Evolutionary conservation across 53 echinoderm and acorn worm genomes (phyloP).

Genomic region (Temnopleurus reevesii): DNA sequence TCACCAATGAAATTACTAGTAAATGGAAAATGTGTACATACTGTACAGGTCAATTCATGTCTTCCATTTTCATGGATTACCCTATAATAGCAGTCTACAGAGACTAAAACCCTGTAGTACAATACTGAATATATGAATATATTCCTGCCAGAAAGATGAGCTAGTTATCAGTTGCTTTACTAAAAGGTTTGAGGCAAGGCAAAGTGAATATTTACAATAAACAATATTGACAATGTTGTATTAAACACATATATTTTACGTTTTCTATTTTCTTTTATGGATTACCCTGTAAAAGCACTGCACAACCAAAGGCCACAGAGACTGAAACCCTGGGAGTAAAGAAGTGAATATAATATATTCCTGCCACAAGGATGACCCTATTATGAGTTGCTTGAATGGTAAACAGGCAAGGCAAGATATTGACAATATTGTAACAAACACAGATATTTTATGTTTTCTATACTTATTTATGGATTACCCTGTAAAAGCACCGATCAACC

Average conservation of each 20-base stretch:
- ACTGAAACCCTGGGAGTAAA: no score
- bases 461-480: not conserved
- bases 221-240: no score
- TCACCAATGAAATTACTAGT: no score
- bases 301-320: not conserved
- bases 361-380: not conserved
- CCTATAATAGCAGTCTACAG: not conserved
- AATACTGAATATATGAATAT: slow-evolving; percentile 20
- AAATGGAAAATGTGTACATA: no score
- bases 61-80: not conserved
- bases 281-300: not conserved
- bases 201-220: no score
- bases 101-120: not conserved
- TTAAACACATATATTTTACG: no score
- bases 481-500: not conserved
- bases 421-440: no score
- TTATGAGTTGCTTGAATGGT: no score
- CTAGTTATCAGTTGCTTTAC: no score
- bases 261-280: not conserved
- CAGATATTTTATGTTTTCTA: not conserved
- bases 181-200: no score
- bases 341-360: not conserved
- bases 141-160: not conserved
- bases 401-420: no score
- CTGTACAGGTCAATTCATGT: no score